These are phyloP conservation scores for Heliconius aoede DNA, from an alignment of 2,888 invertebrate genomes.

Conservation along the genomic window DNA sequence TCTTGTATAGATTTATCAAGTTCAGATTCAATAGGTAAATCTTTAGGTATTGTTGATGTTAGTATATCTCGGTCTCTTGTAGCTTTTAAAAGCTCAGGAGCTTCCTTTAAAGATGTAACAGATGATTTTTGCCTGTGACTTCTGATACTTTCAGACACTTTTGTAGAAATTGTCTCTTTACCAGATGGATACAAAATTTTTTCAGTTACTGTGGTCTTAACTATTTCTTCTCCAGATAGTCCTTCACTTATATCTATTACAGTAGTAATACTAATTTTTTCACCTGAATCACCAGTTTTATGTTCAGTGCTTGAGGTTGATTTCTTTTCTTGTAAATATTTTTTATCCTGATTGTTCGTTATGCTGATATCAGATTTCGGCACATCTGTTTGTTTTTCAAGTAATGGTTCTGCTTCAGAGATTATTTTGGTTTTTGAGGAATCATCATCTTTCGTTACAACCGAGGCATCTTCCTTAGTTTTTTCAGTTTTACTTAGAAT, in stretches of 20 bases:
- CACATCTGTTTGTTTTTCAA: not conserved
- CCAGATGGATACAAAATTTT: slow-evolving; percentile 42
- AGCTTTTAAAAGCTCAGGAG: not conserved
- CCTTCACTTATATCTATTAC: slow-evolving; percentile 42
- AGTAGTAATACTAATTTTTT: slow-evolving; percentile 42
- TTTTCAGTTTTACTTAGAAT: slow-evolving; percentile 22
- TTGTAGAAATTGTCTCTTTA: slow-evolving; percentile 35
- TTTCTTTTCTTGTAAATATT: slow-evolving; percentile 21
- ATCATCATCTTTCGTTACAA: not conserved
- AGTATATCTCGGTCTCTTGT: not conserved
- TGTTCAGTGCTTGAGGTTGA: slow-evolving; percentile 11
- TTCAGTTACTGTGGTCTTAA: slow-evolving; percentile 39
- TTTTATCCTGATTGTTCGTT: not conserved
- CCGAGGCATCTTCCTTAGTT: not conserved
- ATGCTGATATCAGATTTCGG: not conserved
- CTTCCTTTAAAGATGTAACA: not conserved
- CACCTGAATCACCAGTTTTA: slow-evolving; percentile 23
- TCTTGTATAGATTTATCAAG: not conserved
- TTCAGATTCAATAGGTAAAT: not conserved
- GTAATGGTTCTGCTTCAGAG: slow-evolving; percentile 1
- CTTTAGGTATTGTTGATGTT: slow-evolving; percentile 3
- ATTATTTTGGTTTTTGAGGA: not conserved
- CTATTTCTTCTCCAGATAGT: slow-evolving; percentile 39
- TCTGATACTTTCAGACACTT: slow-evolving; percentile 43
- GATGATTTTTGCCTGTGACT: not conserved